Evolutionary conservation across 2,888 invertebrate genomes (phyloP).

Genomic region (Epinotia nisella): DNA sequence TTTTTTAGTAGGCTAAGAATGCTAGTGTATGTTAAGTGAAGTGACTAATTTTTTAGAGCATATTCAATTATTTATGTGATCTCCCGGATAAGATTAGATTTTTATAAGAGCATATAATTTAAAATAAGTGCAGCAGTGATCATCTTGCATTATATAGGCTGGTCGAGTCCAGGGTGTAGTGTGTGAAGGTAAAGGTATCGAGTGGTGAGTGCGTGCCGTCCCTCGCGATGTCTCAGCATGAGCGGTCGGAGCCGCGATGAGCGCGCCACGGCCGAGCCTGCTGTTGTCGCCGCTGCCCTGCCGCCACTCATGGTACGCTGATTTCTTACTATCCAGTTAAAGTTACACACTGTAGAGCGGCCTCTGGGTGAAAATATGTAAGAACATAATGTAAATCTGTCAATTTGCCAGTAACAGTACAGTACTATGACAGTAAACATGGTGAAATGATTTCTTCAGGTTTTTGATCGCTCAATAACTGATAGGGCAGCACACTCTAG

Average conservation of each 20-base stretch:
- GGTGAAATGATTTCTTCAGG: not conserved
- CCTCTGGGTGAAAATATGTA: not conserved
- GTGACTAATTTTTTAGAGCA: slow-evolving; percentile 47
- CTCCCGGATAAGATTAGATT: slow-evolving; percentile 5
- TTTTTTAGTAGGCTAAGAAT: slow-evolving; percentile 46
- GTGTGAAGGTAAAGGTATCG: slow-evolving; percentile 21
- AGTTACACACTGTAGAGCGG: not conserved
- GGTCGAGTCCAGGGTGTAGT: slow-evolving; percentile 13
- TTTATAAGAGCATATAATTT: slow-evolving; percentile 29
- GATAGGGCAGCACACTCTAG: too few relatives aligned
- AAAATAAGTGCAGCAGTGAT: slow-evolving; percentile 50
- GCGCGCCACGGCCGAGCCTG: slow-evolving; percentile 60
- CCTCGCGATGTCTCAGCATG: slow-evolving; percentile 76
- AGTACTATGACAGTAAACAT: slow-evolving; percentile 7
- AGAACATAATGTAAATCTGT: not conserved
- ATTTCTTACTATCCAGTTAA: not conserved
- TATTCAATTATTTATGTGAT: slow-evolving; percentile 50
- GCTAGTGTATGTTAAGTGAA: slow-evolving; percentile 45
- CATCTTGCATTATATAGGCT: slow-evolving; percentile 32
- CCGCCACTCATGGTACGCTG: slow-evolving; percentile 77
- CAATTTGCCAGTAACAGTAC: not conserved
- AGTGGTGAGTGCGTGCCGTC: slow-evolving; percentile 47
- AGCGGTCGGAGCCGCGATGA: slow-evolving; percentile 71
- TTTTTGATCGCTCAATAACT: not conserved
- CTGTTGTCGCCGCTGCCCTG: slow-evolving; percentile 61